phyloP scores from a whole-genome alignment of 2,888 invertebrate genomes.

The Meghimatium bilineatum region DNA sequence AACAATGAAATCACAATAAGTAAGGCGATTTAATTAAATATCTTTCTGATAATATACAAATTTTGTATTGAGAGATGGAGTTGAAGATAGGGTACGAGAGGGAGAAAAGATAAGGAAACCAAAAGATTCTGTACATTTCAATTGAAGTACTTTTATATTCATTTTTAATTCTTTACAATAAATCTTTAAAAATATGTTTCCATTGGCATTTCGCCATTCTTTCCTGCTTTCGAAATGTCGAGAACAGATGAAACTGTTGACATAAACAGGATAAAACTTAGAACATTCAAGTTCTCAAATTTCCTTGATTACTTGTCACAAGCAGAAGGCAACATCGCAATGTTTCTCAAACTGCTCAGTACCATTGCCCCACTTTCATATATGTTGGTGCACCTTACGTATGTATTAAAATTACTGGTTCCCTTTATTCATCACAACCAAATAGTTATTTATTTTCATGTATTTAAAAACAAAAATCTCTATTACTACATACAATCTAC shows the following conservation, averaged over 20 bases:
- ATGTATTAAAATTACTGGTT: no score
- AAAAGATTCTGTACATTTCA: no score
- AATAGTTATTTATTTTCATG: no score
- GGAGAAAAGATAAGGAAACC: not conserved
- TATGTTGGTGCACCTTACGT: no score
- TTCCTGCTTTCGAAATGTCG: not conserved
- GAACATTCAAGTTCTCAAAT: not conserved
- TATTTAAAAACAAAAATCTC: no score
- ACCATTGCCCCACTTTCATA: no score
- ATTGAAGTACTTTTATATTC: not conserved
- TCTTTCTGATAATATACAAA: not conserved
- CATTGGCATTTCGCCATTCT: not conserved
- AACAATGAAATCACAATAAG: no score
- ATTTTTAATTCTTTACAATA: not conserved
- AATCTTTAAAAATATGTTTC: not conserved
- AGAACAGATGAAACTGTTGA: not conserved
- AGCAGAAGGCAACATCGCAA: not conserved
- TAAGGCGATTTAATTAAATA: no score
- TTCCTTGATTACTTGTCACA: not conserved
- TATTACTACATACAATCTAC: no score
- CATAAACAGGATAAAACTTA: not conserved
- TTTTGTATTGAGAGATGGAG: not conserved
- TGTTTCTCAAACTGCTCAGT: no score
- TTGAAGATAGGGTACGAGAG: not conserved
- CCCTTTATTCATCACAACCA: no score